phyloP scores from a whole-genome alignment of 2,888 invertebrate species.

The Tachystola acroxantha region DNA sequence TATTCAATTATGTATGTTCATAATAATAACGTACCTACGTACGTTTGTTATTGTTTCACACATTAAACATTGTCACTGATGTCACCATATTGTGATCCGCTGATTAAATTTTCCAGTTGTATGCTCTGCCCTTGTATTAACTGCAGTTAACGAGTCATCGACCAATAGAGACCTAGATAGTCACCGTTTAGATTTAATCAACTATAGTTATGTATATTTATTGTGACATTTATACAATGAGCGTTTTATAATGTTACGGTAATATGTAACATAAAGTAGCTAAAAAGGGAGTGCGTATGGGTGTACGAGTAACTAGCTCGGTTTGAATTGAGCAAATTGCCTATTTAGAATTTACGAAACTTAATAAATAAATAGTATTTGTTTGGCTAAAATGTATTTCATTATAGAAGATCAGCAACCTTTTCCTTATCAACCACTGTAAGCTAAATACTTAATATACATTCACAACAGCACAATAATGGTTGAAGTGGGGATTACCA shows the following conservation, averaged over 20 bases:
- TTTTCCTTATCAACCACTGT: no score
- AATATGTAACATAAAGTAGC: no score
- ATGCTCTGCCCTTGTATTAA: constrained; percentile 11
- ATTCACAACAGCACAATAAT: no score
- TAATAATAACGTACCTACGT: constrained; percentile 3
- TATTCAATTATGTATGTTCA: constrained; percentile 6
- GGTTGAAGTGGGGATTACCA: no score
- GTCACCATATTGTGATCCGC: constrained; percentile 21
- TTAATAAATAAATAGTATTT: no score
- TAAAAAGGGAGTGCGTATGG: no score
- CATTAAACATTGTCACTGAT: constrained; percentile 17
- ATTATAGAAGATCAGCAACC: no score
- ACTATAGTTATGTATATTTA: constrained; percentile 7
- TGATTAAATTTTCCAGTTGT: constrained; percentile 24
- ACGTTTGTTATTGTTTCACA: not conserved
- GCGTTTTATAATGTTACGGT: not conserved
- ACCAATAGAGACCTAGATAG: not conserved
- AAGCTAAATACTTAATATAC: no score
- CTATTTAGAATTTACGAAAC: no score
- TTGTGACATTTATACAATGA: constrained; percentile 9
- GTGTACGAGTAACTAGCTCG: no score
- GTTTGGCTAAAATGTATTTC: no score
- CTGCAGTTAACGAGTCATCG: constrained; percentile 4
- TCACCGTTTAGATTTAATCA: constrained; percentile 1
- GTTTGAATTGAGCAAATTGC: no score